Base-by-base conservation (phyloP, 2,113 vertebrate species). In the Syngnathus typhle region DNA sequence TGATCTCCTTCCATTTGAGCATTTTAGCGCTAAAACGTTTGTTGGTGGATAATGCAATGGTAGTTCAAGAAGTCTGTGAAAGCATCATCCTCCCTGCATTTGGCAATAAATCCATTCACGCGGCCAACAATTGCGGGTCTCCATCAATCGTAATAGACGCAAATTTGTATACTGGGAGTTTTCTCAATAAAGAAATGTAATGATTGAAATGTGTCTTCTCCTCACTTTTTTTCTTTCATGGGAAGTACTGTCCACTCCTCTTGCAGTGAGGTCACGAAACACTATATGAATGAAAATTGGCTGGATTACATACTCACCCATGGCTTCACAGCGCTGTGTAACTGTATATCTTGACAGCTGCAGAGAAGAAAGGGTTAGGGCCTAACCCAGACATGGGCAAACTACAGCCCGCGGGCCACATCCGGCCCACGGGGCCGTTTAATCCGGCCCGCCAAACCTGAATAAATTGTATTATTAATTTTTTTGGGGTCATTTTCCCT, bases 141-240 rank as follows among this genome's bases (percentile, higher is more conserved):
- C 61, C 54, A 0, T 66, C 70, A 0, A 7, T 64, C 36, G 64
- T 78, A 32, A 73, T 64, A 0, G 73, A 82, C 54, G 32, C 23
- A 23, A 56, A 32, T 56, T 56, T 23, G 54, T 6, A 32, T 4
- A 56, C 12, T 56, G 19, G 4, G 21, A 55, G 52, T 69, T 69
- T 82, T 78, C 11, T 68, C 32, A 0, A 60, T 66, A 66, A 60
- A 71, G 54, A 37, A 69, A 58, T 74, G 77, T 10, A 64, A 76
- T 0, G 64, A 49, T 49, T 27, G 27, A 68, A 71, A 77, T 10
- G 64, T 66, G 55, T 72, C 51, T 39, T 73, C 60, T 51, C 32
- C 59, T 15, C 7, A 11, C 1, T 5, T 69, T 1, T 69, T 65
- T 56, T 69, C 44, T 71, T 76, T 76, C 68, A 67, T 74, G 19